Evolutionary conservation across 1,140 invertebrate genomes (phyloP).

Genomic region (Drusus annulatus): DNA sequence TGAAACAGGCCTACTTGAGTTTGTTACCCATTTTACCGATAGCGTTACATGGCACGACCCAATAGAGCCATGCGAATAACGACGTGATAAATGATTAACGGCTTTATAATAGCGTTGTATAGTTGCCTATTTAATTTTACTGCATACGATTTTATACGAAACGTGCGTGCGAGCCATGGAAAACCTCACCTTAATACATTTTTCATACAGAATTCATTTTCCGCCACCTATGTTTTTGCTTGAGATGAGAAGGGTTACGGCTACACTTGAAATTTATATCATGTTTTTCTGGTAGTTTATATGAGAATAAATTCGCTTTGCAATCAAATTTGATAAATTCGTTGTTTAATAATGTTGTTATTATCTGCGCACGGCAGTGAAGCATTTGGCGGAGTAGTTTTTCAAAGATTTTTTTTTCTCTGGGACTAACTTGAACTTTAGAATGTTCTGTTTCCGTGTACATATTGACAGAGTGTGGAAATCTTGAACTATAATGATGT

Average conservation of each 20-base stretch:
- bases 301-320: background rate
- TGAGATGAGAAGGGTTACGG: constrained; percentile 11
- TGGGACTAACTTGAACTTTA: no score
- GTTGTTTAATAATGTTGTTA: no score
- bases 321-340: constrained; percentile 4
- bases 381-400: no score
- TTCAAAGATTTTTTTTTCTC: no score
- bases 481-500: no score
- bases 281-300: background rate
- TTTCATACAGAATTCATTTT: constrained; percentile 16
- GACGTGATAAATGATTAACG: constrained; percentile 12
- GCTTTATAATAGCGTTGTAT: constrained; percentile 18
- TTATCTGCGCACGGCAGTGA: no score
- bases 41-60: no score
- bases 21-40: no score
- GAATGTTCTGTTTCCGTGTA: no score
- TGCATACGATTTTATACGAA: constrained; percentile 7
- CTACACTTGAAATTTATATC: background rate
- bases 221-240: background rate
- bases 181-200: background rate
- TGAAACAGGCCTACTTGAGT: no score
- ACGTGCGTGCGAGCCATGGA: constrained; percentile 1
- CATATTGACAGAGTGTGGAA: no score
- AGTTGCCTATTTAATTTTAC: constrained; percentile 1
- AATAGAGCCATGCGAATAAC: constrained; percentile 3